Evolutionary conservation across 2,113 vertebrate species (phyloP), one percentile per base, ranked within the genome.

Genomic region (Ploceus nigricollis): DNA sequence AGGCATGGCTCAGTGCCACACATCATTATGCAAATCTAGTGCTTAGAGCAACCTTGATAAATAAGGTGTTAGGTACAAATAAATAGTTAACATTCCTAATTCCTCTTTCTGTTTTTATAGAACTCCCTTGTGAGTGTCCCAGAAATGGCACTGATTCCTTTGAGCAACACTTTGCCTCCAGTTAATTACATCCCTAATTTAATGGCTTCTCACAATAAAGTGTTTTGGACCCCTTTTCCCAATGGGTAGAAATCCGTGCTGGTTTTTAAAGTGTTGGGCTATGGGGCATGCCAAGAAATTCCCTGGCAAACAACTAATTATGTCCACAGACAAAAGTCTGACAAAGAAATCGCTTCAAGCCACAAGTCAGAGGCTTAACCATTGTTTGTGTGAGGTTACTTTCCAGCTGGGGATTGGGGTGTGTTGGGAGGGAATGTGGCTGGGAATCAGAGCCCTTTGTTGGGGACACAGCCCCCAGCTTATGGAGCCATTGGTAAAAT

Each of bases 291-390:
- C 90, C 76, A 78, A 63, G 63, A 66, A 86, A 90, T 93, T 90
- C 71, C 37, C 79, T 51, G 85, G 68, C 85, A 58, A 90, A 48
- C 58, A 66, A 28, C 58, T 93, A 57, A 91, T 88, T 91, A 71
- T 33, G 64, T 86, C 90, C 85, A 16, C 70, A 56, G 85, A 95
- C 57, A 94, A 88, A 85, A 87, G 63, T 37, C 70, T 82, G 90
- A 95, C 89, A 93, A 94, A 91, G 72, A 82, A 93, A 57, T 68
- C 63, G 86, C 90, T 95, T 82, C 86, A 61, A 95, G 92, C 94
- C 94, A 80, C 88, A 94, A 95, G 82, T 94, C 83, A 93, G 87
- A 88, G 94, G 92, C 90, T 94, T 96, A 82, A 78, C 92, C 56
- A 81, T 94, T 96, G 87, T 97, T 91, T 68, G 68, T 35, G 50